These are phyloP conservation scores for Microctonus hyperodae DNA, from an alignment of 2,888 invertebrate genomes.

Conservation along the genomic window DNA sequence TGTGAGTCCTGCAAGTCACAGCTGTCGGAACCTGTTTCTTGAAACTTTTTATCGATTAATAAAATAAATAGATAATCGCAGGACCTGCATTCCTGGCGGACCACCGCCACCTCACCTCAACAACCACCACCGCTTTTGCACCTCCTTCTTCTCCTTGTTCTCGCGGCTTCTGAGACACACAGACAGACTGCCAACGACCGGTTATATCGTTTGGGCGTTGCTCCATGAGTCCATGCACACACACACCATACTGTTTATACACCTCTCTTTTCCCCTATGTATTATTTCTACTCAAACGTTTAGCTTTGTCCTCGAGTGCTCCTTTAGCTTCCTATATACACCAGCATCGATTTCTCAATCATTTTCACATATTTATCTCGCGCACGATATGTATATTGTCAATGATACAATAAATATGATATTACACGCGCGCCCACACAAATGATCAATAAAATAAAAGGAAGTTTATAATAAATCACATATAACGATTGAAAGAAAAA, in stretches of 20 bases:
- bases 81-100: conserved; percentile 53
- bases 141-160: conserved; percentile 19
- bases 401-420: conserved; percentile 17
- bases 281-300: conserved; percentile 1
- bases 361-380: conserved; percentile 30
- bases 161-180: conserved; percentile 22
- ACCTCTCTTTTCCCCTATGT: conserved; percentile 21
- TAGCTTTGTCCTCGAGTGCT: background rate
- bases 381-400: conserved; percentile 5
- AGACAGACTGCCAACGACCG: conserved; percentile 27
- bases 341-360: conserved; percentile 32
- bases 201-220: conserved; percentile 43
- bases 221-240: conserved; percentile 25
- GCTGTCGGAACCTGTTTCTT: conserved; percentile 55
- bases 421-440: conserved; percentile 5
- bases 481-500: background rate
- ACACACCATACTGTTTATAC: conserved; percentile 4
- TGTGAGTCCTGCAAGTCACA: conserved; percentile 33
- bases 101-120: conserved; percentile 42
- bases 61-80: conserved; percentile 58
- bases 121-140: too few relatives aligned
- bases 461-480: background rate
- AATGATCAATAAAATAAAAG: background rate
- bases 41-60: conserved; percentile 56
- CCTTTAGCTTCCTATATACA: conserved; percentile 16